A percentile compares a stretch with the other conserved stretches of the same genome.
These are phyloP conservation scores for Tinamus major DNA, from an alignment of 2,797 vertebrate genomes.

Conservation along the genomic window DNA sequence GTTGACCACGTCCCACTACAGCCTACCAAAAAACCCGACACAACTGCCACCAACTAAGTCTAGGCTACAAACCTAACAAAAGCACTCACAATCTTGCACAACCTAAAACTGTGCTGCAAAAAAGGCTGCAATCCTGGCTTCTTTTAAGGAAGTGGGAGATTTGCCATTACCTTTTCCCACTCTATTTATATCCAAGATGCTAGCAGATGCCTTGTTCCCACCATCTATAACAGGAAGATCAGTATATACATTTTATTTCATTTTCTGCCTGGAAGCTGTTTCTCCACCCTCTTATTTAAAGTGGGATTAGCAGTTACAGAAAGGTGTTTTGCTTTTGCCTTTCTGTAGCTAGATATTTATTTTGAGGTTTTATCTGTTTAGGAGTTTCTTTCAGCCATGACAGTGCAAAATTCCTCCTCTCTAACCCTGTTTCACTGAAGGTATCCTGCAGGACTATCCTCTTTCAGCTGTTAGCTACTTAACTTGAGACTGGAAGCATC, in stretches of 20 bases:
- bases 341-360: background rate
- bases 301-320: background rate
- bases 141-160: constrained; percentile 60
- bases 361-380: background rate
- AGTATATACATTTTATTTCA: background rate
- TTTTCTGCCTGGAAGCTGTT: constrained; percentile 14
- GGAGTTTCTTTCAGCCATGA: background rate
- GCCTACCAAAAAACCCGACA: background rate
- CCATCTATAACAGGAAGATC: constrained; percentile 50
- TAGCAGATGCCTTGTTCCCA: constrained; percentile 69
- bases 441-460: background rate
- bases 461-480: constrained; percentile 8
- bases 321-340: background rate
- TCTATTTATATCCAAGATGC: constrained; percentile 59
- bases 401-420: background rate
- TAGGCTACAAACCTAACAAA: constrained; percentile 5
- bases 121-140: constrained; percentile 59
- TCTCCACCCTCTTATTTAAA: constrained; percentile 15
- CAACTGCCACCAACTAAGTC: background rate
- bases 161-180: constrained; percentile 72
- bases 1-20: fast-evolving
- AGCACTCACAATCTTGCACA: constrained; percentile 22
- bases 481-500: background rate
- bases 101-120: constrained; percentile 33
- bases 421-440: background rate